phyloP scores from a whole-genome alignment of 2,797 vertebrate species.

The Ptychobarbus kaznakovi region DNA sequence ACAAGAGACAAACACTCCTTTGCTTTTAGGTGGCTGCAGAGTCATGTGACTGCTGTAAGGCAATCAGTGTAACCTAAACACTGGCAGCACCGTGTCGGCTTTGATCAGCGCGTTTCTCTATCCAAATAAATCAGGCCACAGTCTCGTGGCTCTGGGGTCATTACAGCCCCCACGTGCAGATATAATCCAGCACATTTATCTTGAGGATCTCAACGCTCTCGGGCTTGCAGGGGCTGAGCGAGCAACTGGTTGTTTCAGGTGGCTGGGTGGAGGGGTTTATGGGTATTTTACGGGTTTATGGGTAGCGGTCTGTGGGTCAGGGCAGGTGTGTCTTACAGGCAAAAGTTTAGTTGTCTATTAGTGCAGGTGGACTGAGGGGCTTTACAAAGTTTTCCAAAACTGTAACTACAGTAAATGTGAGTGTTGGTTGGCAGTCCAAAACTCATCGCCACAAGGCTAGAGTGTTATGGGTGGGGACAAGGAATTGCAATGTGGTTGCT shows the following conservation, averaged over 20 bases:
- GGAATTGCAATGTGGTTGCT: not conserved
- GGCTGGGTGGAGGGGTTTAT: conserved; percentile 69
- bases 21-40: conserved; percentile 21
- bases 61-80: conserved; percentile 42
- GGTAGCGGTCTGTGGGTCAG: conserved; percentile 48
- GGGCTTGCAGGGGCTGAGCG: conserved; percentile 34
- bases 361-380: conserved; percentile 52
- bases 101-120: conserved; percentile 17
- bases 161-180: not conserved
- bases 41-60: conserved; percentile 9
- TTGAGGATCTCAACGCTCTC: conserved; percentile 6
- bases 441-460: not conserved
- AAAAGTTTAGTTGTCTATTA: conserved; percentile 29
- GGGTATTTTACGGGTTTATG: conserved; percentile 59
- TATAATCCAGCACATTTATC: conserved; percentile 17
- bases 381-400: conserved; percentile 40
- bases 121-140: conserved; percentile 39
- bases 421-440: not conserved
- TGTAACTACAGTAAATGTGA: not conserved
- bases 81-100: conserved; percentile 16
- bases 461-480: not conserved
- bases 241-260: conserved; percentile 76
- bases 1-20: conserved; percentile 21
- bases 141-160: conserved; percentile 8
- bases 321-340: conserved; percentile 51